A percentile compares a stretch with the other conserved stretches of the same genome.
Evolutionary conservation across 2,113 vertebrate species (phyloP).

Genomic region (Mobula hypostoma): DNA sequence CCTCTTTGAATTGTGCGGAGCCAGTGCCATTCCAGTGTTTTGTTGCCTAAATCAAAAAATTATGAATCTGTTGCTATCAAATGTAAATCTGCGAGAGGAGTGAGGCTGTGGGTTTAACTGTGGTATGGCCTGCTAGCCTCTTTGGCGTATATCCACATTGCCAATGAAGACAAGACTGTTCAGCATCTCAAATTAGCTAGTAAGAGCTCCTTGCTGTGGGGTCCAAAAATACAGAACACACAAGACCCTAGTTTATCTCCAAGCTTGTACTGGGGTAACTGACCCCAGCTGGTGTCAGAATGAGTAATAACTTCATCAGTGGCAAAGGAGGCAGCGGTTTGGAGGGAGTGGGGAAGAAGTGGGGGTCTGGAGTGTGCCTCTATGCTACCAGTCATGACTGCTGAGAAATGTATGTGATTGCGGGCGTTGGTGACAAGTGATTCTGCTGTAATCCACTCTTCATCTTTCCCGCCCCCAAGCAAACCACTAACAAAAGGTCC

Average conservation of each 20-base stretch:
- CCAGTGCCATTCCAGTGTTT: not conserved
- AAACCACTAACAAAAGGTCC: no score
- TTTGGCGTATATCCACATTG: no score
- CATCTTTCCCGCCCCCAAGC: not conserved
- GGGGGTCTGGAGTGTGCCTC: no score
- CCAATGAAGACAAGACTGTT: not conserved
- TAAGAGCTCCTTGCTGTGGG: not conserved
- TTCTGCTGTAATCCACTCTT: no score
- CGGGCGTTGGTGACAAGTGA: not conserved
- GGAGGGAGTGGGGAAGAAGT: not conserved
- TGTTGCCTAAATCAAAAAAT: not conserved
- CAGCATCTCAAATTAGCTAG: not conserved
- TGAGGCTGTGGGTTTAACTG: not conserved
- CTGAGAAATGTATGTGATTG: not conserved
- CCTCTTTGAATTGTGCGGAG: not conserved
- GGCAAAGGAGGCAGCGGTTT: not conserved
- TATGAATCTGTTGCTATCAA: not conserved
- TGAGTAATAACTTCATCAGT: not conserved
- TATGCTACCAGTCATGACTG: not conserved
- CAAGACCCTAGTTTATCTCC: not conserved
- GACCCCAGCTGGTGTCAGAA: not conserved
- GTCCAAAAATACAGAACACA: not conserved
- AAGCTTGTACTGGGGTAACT: not conserved
- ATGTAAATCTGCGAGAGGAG: not conserved
- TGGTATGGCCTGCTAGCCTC: not conserved